Evolutionary conservation across 2,797 vertebrate genomes (phyloP).

Genomic region (Sebastes elongatus): DNA sequence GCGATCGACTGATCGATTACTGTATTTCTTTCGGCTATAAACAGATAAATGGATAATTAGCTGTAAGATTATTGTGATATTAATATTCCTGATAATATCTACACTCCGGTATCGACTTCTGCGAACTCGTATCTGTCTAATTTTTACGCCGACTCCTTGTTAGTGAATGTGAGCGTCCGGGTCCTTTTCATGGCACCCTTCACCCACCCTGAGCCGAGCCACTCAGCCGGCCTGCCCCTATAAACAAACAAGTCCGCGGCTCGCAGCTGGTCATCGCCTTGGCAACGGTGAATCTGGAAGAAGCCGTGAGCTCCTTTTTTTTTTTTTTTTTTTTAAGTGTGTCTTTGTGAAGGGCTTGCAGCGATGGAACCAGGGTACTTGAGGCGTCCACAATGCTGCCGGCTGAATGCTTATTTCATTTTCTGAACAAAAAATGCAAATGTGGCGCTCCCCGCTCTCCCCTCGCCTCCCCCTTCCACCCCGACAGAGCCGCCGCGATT

Average conservation of each 20-base stretch:
- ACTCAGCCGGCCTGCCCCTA: constrained; percentile 59
- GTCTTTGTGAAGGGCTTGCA: constrained; percentile 77
- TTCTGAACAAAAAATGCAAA: constrained; percentile 79
- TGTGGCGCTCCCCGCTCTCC: constrained; percentile 38
- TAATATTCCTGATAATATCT: not conserved
- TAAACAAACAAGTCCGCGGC: constrained; percentile 76
- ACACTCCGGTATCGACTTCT: not conserved
- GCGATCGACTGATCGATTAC: not conserved
- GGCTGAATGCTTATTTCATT: constrained; percentile 83
- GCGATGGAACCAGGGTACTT: constrained; percentile 76
- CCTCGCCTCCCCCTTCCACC: not conserved
- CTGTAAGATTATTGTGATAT: not conserved
- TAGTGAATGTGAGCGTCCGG: constrained; percentile 46
- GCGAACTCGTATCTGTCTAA: not conserved
- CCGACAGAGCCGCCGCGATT: constrained; percentile 4
- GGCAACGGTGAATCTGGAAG: constrained; percentile 81
- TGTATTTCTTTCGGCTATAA: too few relatives aligned
- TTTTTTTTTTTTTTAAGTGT: constrained; percentile 56
- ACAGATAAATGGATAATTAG: not conserved
- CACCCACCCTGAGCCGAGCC: constrained; percentile 44
- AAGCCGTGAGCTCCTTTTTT: constrained; percentile 62
- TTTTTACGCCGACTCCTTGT: constrained; percentile 28
- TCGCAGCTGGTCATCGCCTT: constrained; percentile 82
- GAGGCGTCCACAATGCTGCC: constrained; percentile 75
- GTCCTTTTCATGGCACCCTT: constrained; percentile 21